Conservation (phyloP, 1,140 invertebrate species). For the Acromyrmex heyeri region DNA sequence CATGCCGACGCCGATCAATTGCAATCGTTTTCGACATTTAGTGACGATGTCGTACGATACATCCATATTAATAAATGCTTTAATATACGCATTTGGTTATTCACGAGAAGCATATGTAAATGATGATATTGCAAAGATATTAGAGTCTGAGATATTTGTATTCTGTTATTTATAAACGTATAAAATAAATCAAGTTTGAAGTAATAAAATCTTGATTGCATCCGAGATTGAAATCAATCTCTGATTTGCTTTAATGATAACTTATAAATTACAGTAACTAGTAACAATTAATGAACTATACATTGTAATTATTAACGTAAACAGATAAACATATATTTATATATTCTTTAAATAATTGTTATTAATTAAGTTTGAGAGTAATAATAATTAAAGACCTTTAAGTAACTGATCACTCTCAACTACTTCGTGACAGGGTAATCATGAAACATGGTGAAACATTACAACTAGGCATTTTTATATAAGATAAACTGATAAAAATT, state of each 20-base stretch:
- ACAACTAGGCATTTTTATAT: too few relatives aligned
- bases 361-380: not conserved
- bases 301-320: not conserved
- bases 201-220: not conserved
- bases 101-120: conserved; percentile 22
- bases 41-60: conserved; percentile 2
- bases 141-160: not conserved
- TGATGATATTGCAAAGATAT: not conserved
- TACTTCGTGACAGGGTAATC: too few relatives aligned
- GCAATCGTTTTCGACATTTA: conserved; percentile 43
- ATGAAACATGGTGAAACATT: too few relatives aligned
- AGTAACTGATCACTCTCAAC: too few relatives aligned
- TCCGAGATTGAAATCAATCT: not conserved
- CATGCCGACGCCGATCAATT: conserved; percentile 40
- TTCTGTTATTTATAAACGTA: not conserved
- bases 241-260: not conserved
- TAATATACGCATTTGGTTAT: conserved; percentile 16
- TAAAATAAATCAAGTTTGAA: not conserved
- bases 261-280: not conserved
- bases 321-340: not conserved
- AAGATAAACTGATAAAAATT: too few relatives aligned
- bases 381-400: not conserved
- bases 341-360: not conserved
- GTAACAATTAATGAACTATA: not conserved
- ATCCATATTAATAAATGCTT: conserved; percentile 50